Evolutionary conservation across 2,888 invertebrate genomes (phyloP).

Genomic region (Heliconius sara): DNA sequence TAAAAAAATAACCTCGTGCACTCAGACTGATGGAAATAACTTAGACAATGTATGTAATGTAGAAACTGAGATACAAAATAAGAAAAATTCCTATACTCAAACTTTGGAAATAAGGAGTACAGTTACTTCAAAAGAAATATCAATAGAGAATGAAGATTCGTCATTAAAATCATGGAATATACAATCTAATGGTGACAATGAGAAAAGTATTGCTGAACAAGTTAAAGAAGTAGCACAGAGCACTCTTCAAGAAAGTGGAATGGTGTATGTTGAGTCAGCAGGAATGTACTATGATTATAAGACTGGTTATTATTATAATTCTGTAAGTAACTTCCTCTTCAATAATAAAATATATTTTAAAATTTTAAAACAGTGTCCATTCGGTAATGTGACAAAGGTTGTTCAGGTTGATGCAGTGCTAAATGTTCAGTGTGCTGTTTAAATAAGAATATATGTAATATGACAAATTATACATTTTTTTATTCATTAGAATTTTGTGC

Average conservation of each 20-base stretch:
- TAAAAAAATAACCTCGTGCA: not conserved
- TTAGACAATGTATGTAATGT: not conserved
- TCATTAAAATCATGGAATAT: conserved; percentile 59
- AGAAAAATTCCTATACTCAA: conserved; percentile 54
- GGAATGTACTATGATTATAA: conserved; percentile 95
- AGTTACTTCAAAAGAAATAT: conserved; percentile 34
- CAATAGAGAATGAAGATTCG: conserved; percentile 37
- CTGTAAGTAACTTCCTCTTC: conserved; percentile 82
- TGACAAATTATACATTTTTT: no score
- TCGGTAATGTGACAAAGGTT: no score
- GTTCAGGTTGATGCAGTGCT: no score
- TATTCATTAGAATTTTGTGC: no score
- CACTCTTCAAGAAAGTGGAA: conserved; percentile 89
- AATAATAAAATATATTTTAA: no score
- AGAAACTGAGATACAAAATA: not conserved
- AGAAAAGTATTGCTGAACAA: conserved; percentile 87
- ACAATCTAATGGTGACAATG: conserved; percentile 55
- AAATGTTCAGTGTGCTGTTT: no score
- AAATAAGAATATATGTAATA: no score
- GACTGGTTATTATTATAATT: conserved; percentile 95
- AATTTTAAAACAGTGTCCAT: no score
- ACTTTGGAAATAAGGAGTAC: conserved; percentile 49
- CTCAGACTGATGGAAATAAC: not conserved
- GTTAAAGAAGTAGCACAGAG: conserved; percentile 90
- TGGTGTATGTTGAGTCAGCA: conserved; percentile 93